Evolutionary conservation across 1,140 invertebrate genomes (phyloP).

Genomic region (Aphis craccivora): DNA sequence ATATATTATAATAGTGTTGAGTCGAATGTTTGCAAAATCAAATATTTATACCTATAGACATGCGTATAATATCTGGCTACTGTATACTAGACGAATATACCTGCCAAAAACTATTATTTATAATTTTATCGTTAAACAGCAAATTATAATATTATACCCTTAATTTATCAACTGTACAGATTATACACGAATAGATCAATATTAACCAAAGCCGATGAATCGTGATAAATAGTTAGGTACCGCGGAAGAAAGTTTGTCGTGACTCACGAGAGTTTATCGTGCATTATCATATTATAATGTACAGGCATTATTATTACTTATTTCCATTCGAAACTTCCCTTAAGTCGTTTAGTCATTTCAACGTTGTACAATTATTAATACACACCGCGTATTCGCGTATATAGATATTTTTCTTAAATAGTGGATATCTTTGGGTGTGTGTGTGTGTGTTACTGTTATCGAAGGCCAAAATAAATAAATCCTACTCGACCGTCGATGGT

Average conservation of each 20-base stretch:
- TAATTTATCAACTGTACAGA: neutral
- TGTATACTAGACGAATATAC: too few relatives aligned
- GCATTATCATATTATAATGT: neutral
- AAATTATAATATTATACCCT: neutral
- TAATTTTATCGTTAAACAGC: too few relatives aligned
- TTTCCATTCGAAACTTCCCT: neutral
- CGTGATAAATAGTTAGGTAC: neutral
- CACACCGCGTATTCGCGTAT: neutral
- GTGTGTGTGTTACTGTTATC: too few relatives aligned
- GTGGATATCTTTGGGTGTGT: too few relatives aligned
- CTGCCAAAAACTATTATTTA: too few relatives aligned
- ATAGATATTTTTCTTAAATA: neutral
- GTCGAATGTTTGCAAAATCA: too few relatives aligned
- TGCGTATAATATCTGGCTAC: too few relatives aligned
- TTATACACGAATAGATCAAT: neutral
- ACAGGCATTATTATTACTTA: neutral
- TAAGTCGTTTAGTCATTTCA: neutral
- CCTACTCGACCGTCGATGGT: too few relatives aligned
- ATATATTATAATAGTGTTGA: too few relatives aligned
- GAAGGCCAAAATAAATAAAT: too few relatives aligned
- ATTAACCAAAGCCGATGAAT: neutral
- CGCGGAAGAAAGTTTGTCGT: neutral
- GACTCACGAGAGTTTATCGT: neutral
- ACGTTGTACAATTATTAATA: neutral
- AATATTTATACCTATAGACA: too few relatives aligned